Conservation (phyloP, 1,140 invertebrate species). For the Aricia agestis region DNA sequence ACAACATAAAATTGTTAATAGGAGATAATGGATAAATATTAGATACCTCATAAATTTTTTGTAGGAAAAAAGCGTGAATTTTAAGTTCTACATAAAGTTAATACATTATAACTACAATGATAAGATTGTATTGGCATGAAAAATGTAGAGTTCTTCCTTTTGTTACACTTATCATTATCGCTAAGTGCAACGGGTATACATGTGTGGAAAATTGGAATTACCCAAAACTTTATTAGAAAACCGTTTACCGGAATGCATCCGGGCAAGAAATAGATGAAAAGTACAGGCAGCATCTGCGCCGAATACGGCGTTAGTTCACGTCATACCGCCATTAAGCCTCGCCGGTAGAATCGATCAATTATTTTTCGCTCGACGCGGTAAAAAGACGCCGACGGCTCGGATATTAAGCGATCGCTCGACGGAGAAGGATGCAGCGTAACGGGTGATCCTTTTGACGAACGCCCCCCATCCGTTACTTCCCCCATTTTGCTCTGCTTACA, state of each 20-base stretch:
- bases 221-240: background rate
- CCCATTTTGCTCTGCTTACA: conserved; percentile 36
- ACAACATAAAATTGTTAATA: no score
- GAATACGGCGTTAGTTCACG: conserved; percentile 41
- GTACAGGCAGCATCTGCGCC: conserved; percentile 16
- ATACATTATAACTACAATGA: no score
- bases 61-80: no score
- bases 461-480: conserved; percentile 44
- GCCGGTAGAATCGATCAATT: conserved; percentile 61
- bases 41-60: no score
- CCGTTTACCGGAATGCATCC: background rate
- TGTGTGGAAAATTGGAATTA: background rate
- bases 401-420: conserved; percentile 63
- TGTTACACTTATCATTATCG: no score
- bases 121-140: no score
- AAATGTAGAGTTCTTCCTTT: no score
- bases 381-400: conserved; percentile 61
- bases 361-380: conserved; percentile 58
- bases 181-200: no score
- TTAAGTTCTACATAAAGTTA: no score
- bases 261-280: conserved; percentile 20
- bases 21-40: no score
- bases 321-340: conserved; percentile 55
- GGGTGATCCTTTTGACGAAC: conserved; percentile 58
- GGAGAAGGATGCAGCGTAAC: conserved; percentile 55